Evolutionary conservation across 2,888 invertebrate species (phyloP), one percentile per base, ranked within the genome.

Genomic region (Tryphoninae sp.): DNA sequence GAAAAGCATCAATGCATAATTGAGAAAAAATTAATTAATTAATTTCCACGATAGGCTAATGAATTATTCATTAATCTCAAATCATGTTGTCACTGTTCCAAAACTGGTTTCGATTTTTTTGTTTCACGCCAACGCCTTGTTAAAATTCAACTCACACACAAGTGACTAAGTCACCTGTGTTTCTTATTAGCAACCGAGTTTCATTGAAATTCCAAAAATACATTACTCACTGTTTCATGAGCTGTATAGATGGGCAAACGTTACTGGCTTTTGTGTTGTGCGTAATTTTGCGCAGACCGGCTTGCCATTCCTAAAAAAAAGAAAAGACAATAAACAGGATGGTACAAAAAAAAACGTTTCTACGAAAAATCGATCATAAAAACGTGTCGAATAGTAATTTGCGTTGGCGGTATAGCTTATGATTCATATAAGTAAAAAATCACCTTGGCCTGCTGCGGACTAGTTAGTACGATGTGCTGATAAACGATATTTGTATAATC

Each of bases 201-300:
- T 40, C 16, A 65, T n/a, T 11, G 19, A 13, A 19, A n/a, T 9
- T 11, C 9, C 45, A 58, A 75, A 58, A 55, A 49, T 26, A 49
- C 22, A 49, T 55, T 81, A 97, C 98, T 95, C 95, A 99, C 99
- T 99, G 99, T 94, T 99, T 99, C 96, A 97, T 98, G 84, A 99
- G 95, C 93, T 96, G 98, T 78, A 96, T 98, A 92, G 96, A 95
- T 33, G 98, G 97, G 92, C 99, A 99, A 86, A 98, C 96, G 93
- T 99, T 99, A 93, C 96, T 97, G 91, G 96, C 96, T 94, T 98
- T 99, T 93, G 96, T 97, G 93, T 98, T 99, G 94, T 99, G 98
- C 82, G 98, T 98, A 90, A 99, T 95, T 88, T 94, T 94, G 87
- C 98, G 95, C 83, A 99, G 94, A 81, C 96, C 95, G 90, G 96